Base-by-base conservation (phyloP, 64 coral and sea anemone species). In the Astreopora myriophthalma region DNA sequence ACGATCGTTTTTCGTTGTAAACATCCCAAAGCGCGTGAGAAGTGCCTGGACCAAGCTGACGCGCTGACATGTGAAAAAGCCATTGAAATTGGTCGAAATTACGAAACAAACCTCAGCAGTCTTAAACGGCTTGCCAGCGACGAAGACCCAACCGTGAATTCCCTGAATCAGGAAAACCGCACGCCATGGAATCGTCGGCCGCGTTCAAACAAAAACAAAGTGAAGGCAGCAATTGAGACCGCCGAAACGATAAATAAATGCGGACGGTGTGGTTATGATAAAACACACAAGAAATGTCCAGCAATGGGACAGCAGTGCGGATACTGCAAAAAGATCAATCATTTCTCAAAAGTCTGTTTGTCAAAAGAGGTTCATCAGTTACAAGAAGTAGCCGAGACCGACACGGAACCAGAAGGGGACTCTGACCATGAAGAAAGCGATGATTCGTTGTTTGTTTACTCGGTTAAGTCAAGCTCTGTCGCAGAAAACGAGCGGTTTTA, bases 201-300 rank as follows among this genome's bases (percentile, higher is more conserved):
- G 71, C n/a, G 19, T 22, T 75, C 19, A 55, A 57, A 31, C 55
- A 55, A 79, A 79, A 26, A 7, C 12, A 30, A 78, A 30, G 17
- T 0, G 27, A 79, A 79, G n/a, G 0, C 0, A 9, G 17, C 22
- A 44, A 58, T 20, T 19, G 17, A 79, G 12, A 10, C 13, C 0
- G 12, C 2, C 25, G 24, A 79, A 17, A 52, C 26, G 2, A 55
- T 22, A 34, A 7, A 87, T 13, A 88, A 60, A 60, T 91, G 89
- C 29, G 29, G 26, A 1, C 7, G 67, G 14, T 90, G 60, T 80
- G 88, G 75, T 17, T 90, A 79, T 34, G 34, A 71, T 8, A 67
- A 81, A 12, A 20, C 75, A n/a, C 65, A 91, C 64, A 46, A 79
- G 63, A 82, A 91, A 73, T 91, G 89, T 60, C 65, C 64, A 32